A percentile compares a stretch with the other conserved stretches of the same genome.
These are phyloP conservation scores for Drosophila orena DNA, from an alignment of 1,140 invertebrate genomes.

Conservation along the genomic window DNA sequence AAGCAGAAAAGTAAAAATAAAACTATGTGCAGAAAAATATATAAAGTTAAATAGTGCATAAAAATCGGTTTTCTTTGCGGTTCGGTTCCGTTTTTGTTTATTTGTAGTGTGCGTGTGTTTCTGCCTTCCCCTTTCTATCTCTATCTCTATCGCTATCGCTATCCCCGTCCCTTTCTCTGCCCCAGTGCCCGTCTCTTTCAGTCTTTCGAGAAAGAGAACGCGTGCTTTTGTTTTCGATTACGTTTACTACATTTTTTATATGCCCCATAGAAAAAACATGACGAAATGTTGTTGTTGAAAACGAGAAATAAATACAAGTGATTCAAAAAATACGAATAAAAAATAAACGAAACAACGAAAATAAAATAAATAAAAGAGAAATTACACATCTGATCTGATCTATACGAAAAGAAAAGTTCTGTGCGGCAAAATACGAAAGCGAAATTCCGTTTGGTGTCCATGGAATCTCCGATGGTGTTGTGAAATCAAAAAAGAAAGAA, in stretches of 20 bases:
- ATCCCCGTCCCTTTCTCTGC: not conserved
- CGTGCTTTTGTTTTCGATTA: slow-evolving; percentile 71
- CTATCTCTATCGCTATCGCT: slow-evolving; percentile 9
- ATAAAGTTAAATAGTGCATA: slow-evolving; percentile 78
- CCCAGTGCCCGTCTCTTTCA: not conserved
- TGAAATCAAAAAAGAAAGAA: slow-evolving; percentile 23
- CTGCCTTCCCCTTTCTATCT: slow-evolving; percentile 19
- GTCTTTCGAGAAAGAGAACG: slow-evolving; percentile 3
- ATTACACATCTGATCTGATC: slow-evolving; percentile 3
- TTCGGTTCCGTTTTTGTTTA: slow-evolving; percentile 51
- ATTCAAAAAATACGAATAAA: slow-evolving; percentile 23
- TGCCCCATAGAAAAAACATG: slow-evolving; percentile 60
- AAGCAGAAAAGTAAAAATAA: slow-evolving; percentile 30
- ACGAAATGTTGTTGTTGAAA: slow-evolving; percentile 63
- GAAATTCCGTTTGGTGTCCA: slow-evolving; percentile 34
- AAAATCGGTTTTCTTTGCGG: slow-evolving; percentile 72
- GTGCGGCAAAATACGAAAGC: slow-evolving; percentile 29
- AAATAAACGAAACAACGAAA: slow-evolving; percentile 32
- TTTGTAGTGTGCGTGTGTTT: slow-evolving; percentile 21
- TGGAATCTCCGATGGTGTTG: slow-evolving; percentile 32
- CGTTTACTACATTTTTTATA: slow-evolving; percentile 65
- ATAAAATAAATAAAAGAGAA: slow-evolving; percentile 14
- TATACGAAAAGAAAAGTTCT: slow-evolving; percentile 21
- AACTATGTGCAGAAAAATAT: slow-evolving; percentile 48
- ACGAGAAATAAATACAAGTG: slow-evolving; percentile 55